A percentile compares a stretch with the other conserved stretches of the same genome.
Conservation (phyloP, 2,113 vertebrate species). For the Salminus brasiliensis region DNA sequence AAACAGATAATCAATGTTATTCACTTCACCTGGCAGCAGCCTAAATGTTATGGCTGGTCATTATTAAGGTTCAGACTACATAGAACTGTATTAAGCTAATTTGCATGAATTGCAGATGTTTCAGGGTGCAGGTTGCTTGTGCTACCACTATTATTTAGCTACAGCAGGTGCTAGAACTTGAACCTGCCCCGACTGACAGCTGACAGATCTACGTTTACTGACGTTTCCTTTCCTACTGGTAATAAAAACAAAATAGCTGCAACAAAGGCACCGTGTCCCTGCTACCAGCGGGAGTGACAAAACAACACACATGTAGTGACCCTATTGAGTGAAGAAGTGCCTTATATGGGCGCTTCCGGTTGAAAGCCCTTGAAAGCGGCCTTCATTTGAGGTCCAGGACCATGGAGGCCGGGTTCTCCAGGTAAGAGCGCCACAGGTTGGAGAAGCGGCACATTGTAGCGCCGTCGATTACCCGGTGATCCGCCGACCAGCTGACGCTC, state of each 20-base stretch:
- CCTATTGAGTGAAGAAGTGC: neutral
- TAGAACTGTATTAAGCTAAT: no score
- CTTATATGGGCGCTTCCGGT: neutral
- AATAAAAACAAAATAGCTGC: neutral
- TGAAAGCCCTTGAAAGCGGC: neutral
- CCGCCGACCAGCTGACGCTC: slow-evolving; percentile 95
- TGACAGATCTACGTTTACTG: no score
- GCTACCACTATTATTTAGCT: no score
- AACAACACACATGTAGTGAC: neutral
- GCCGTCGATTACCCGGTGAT: slow-evolving; percentile 93
- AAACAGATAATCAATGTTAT: no score
- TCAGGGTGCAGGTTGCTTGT: no score
- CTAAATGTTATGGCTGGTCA: no score
- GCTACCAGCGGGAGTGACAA: neutral
- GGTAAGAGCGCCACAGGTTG: slow-evolving; percentile 91
- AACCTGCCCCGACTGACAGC: no score
- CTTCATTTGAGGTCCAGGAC: slow-evolving; percentile 89
- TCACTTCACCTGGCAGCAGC: no score
- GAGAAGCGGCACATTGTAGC: slow-evolving; percentile 95
- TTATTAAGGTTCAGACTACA: no score
- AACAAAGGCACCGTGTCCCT: neutral
- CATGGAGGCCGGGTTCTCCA: slow-evolving; percentile 91
- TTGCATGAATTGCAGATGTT: no score
- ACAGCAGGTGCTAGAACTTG: no score
- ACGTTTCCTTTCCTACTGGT: neutral